These are phyloP conservation scores for Bufo bufo DNA, from an alignment of 2,113 vertebrate species.

Conservation along the genomic window DNA sequence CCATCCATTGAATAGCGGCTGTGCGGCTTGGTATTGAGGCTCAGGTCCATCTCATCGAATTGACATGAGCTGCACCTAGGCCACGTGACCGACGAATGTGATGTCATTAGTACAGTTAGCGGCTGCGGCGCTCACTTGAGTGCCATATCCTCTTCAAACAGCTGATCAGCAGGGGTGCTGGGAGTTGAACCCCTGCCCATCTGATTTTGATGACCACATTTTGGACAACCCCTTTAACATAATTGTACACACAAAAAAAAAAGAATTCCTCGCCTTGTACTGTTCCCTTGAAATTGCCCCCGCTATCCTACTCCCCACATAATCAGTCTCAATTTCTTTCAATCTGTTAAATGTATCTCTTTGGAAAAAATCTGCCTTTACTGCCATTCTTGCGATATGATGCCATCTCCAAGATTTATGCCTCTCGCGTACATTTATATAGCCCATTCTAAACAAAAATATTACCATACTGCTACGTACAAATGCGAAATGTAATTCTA, in stretches of 20 bases:
- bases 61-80: too few relatives aligned
- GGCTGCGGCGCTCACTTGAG: too few relatives aligned
- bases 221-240: neutral
- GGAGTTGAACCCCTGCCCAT: neutral
- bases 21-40: too few relatives aligned
- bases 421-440: neutral
- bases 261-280: neutral
- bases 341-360: neutral
- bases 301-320: neutral
- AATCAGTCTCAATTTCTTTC: conserved; percentile 1
- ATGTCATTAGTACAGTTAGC: too few relatives aligned
- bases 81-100: too few relatives aligned
- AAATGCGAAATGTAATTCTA: conserved; percentile 36
- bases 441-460: conserved; percentile 38
- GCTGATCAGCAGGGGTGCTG: too few relatives aligned
- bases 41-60: too few relatives aligned
- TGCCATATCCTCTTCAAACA: too few relatives aligned
- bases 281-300: neutral
- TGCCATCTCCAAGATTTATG: conserved; percentile 10
- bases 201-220: neutral
- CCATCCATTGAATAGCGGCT: too few relatives aligned
- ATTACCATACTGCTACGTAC: conserved; percentile 31
- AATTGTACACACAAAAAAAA: neutral
- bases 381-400: neutral
- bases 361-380: neutral